Percentiles rank a stretch among this genome's conserved stretches.
Evolutionary conservation across 2,113 vertebrate genomes (phyloP).

Genomic region (Peucedramus taeniatus): DNA sequence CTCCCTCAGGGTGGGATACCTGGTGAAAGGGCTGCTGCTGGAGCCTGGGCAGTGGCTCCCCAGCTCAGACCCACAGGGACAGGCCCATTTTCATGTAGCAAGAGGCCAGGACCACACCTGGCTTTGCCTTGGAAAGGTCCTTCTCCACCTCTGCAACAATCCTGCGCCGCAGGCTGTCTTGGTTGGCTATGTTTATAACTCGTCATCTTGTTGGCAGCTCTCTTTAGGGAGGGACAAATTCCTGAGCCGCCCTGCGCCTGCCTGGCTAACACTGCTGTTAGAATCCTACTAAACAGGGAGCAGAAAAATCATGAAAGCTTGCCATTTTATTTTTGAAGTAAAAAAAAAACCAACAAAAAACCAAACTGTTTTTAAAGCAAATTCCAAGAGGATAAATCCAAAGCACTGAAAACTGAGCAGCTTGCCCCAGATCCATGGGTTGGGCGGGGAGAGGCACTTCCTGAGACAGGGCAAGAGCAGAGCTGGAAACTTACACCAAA

Average conservation of each 20-base stretch:
- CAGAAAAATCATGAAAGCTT: background rate
- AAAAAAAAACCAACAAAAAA: background rate
- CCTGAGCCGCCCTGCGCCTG: background rate
- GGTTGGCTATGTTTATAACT: background rate
- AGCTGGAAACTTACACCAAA: background rate
- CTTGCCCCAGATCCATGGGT: background rate
- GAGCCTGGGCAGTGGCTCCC: background rate
- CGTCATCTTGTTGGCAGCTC: slow-evolving; percentile 32
- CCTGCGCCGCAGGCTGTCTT: background rate
- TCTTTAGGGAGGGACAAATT: slow-evolving; percentile 17
- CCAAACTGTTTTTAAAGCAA: background rate
- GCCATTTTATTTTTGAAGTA: background rate
- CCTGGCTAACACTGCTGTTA: background rate
- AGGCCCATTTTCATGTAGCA: background rate
- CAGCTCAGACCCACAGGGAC: background rate
- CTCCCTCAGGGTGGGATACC: background rate
- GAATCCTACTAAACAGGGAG: background rate
- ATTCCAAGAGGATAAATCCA: background rate
- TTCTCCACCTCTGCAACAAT: background rate
- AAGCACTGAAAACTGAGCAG: background rate
- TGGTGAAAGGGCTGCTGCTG: background rate
- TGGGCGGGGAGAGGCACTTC: background rate
- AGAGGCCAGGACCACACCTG: background rate
- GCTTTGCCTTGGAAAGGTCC: background rate
- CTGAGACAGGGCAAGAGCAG: background rate